These are phyloP conservation scores for Mnemiopsis leidyi DNA, from an alignment of 37 sponge, comb jelly and placozoan species.

Conservation along the genomic window DNA sequence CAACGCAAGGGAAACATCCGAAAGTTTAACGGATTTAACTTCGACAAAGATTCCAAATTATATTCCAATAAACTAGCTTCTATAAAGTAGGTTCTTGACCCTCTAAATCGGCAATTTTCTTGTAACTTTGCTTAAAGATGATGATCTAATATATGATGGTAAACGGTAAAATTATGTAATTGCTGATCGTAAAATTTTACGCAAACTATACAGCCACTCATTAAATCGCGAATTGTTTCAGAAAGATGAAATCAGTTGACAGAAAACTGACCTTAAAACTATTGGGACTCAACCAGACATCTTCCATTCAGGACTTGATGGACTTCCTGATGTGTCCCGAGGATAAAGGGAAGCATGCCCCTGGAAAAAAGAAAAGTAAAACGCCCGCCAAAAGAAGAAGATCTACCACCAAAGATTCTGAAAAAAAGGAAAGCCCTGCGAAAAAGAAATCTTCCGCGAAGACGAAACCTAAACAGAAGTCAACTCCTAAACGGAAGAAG, in stretches of 20 bases:
- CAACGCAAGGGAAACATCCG: not conserved
- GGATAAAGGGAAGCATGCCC: not conserved
- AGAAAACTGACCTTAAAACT: not conserved
- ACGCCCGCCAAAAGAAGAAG: conserved; percentile 5
- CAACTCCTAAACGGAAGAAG: not conserved
- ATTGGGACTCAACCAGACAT: not conserved
- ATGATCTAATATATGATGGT: no score
- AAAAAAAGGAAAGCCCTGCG: not conserved
- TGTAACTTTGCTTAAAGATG: no score
- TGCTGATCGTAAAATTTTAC: not conserved
- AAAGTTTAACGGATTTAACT: conserved; percentile 15
- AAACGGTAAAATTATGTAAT: no score
- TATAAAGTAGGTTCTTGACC: not conserved
- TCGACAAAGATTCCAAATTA: conserved; percentile 8
- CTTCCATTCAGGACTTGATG: not conserved
- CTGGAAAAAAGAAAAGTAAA: not conserved
- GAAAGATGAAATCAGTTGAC: not conserved
- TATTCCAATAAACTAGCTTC: not conserved
- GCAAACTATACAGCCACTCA: not conserved
- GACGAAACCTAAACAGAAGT: not conserved
- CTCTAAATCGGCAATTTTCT: no score
- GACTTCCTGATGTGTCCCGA: conserved; percentile 13
- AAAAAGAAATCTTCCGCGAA: conserved; percentile 11
- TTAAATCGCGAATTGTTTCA: not conserved
- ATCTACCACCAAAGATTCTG: not conserved